Base-by-base conservation (phyloP, 2,888 invertebrate genomes). In the Melieria picta region DNA sequence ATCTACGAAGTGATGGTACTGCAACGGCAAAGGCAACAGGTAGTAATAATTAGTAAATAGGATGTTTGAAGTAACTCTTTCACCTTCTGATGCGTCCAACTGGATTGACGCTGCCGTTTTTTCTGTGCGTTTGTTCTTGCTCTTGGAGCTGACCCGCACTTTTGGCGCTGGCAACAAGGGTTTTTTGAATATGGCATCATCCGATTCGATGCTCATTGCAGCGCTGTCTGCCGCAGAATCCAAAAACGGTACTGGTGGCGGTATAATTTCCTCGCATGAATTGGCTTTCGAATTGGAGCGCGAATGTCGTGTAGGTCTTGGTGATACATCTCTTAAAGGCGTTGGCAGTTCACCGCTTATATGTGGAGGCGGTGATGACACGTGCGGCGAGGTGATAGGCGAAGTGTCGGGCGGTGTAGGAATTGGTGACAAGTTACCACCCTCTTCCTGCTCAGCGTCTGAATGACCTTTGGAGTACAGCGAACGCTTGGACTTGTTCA, bases 381-480 rank as follows among this genome's bases (percentile, higher is more conserved):
- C 69, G 4, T 55, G 72, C 42, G 47, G 10, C 16, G 58, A 16
- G 42, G 7, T 48, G 3, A 72, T 47, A 3, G 64, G 13, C 16
- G 68, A 66, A 10, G 30, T 13, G 43, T 71, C 46, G 1, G 78
- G 77, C 9, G 80, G 75, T 1, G 77, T 68, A 5, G 78, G 77
- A 16, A 75, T 71, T 30, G 71, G 52, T 42, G 66, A 45, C 66
- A 62, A 56, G 48, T 71, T 46, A 13, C 58, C 45, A 52, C n/a
- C 43, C 50, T 60, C 66, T 10, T 50, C 43, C 5, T 65, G 69
- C 42, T 79, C 77, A 0, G 45, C 9, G 11, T 76, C 74, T 0
- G 80, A 80, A 3, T 72, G 2, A 1, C 78, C 81, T 48, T 78
- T 76, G 43, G n/a, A n/a, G n/a, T 80, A 82, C 5, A 82, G 75